phyloP scores from a whole-genome alignment of 2,113 vertebrate genomes.

The Nettapus auritus region DNA sequence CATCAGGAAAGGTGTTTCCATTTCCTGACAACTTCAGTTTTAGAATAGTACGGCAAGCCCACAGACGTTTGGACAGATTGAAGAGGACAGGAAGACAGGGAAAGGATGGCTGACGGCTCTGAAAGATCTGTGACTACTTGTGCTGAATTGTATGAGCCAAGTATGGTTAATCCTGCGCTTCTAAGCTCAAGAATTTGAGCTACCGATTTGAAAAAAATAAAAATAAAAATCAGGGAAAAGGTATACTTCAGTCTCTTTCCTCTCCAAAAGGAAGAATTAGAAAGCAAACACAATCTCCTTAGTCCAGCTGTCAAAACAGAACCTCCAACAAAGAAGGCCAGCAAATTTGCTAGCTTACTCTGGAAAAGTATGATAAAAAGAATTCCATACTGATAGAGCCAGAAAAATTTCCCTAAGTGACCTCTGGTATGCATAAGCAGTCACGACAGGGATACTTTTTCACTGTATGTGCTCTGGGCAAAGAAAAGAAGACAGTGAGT shows the following conservation, averaged over 20 bases:
- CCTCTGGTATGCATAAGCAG: background rate
- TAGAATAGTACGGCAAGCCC: background rate
- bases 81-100: background rate
- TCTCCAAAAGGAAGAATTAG: background rate
- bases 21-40: background rate
- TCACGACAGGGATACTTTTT: background rate
- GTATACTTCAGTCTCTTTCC: background rate
- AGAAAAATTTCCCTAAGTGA: background rate
- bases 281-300: background rate
- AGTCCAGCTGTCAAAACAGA: constrained; percentile 5
- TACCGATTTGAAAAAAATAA: background rate
- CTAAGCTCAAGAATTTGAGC: background rate
- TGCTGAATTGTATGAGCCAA: background rate
- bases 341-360: background rate
- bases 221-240: accelerated
- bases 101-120: background rate
- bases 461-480: background rate
- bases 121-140: background rate
- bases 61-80: background rate
- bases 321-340: background rate
- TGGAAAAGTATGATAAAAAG: background rate
- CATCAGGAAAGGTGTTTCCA: background rate
- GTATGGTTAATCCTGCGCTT: background rate
- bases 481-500: background rate
- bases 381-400: background rate